phyloP scores from a whole-genome alignment of 2,113 vertebrate species.

The Sarotherodon lohbergeri region DNA sequence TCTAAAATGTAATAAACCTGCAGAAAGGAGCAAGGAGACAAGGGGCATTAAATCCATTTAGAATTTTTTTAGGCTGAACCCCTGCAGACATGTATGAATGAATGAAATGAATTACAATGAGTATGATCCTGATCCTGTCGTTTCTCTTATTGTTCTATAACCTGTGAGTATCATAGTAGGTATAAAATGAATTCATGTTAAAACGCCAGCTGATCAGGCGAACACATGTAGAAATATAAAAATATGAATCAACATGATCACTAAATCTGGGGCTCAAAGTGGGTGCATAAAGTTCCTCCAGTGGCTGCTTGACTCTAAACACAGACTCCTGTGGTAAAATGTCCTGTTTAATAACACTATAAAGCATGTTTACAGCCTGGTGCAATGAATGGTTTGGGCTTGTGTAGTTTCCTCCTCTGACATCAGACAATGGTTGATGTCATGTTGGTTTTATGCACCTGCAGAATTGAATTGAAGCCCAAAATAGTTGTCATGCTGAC shows the following conservation, averaged over 20 bases:
- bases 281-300: not conserved
- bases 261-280: not conserved
- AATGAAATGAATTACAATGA: not conserved
- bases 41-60: not conserved
- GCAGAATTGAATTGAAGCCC: not conserved
- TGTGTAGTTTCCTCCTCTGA: not conserved
- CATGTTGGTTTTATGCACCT: not conserved
- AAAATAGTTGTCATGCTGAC: not conserved
- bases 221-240: not conserved
- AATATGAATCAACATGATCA: not conserved
- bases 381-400: not conserved
- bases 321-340: not conserved
- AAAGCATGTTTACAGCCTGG: not conserved
- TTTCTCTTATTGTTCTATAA: not conserved
- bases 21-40: not conserved
- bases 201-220: not conserved
- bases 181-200: not conserved
- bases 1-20: not conserved
- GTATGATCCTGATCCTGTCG: not conserved
- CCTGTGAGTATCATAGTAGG: not conserved
- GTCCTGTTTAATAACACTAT: not conserved
- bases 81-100: not conserved
- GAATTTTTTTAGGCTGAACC: not conserved
- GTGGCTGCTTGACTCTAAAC: not conserved
- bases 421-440: accelerated